Base-by-base conservation (phyloP, 1,140 invertebrate genomes). In the Drosophila lacteicornis region DNA sequence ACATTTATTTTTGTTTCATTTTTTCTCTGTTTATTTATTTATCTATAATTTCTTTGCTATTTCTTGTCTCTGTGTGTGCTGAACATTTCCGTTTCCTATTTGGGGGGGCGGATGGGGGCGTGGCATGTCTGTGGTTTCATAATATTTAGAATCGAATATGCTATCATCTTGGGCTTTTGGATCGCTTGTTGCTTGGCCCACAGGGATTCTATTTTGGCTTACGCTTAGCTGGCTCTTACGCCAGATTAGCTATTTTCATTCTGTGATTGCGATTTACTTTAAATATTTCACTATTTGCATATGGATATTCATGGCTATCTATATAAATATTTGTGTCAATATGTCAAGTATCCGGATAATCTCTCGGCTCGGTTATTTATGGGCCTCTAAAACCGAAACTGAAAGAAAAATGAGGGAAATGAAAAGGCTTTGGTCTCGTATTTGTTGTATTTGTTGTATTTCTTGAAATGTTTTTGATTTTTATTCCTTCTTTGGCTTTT, bases 1-100 rank as follows among this genome's bases (percentile, higher is more conserved):
- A 91, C 86, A 91, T 91, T 91, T 91, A 91, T 91, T 90, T 76
- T 78, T 82, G 71, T 88, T 40, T 77, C 45, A 76, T 87, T 76
- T 79, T 55, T 66, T 53, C 17, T 65, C 38, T 47, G 36, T 68
- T 84, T 84, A 56, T 71, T 80, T 73, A 51, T 61, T 58, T 66
- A 62, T 76, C 22, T 82, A 55, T 66, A 38, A 79, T 57, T 73
- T 80, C 36, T 45, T 68, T 65, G 65, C 42, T 65, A 69, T 68
- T 78, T 67, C 59, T 75, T 83, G 45, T 60, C 47, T 56, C 56
- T 40, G 13, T 22, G 17, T 55, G 63, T 53, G 59, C 40, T 60
- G 75, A 73, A 66, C 62, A 75, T 79, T 66, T 80, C 42, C 62
- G 77, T 46, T 74, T 57, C 36, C 46, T 60, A 61, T 46, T 74